Evolutionary conservation across 2,113 vertebrate genomes (phyloP).

Genomic region (Hippoglossus stenolepis): DNA sequence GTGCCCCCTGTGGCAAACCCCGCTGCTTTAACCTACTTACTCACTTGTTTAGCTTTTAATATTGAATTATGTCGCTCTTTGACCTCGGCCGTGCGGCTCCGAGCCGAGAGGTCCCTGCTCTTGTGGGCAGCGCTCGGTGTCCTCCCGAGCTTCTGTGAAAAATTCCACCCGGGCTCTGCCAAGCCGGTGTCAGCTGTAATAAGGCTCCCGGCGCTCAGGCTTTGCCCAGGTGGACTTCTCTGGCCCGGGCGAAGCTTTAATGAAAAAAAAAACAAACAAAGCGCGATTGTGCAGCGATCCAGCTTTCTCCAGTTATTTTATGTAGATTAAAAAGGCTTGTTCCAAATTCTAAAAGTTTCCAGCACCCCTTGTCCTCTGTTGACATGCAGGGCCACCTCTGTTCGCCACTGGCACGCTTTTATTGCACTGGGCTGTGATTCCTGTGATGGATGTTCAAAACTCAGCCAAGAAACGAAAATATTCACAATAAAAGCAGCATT

Average conservation of each 20-base stretch:
- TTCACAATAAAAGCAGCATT: not conserved
- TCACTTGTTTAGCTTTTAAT: constrained; percentile 46
- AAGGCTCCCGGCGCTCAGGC: constrained; percentile 51
- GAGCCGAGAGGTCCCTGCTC: constrained; percentile 14
- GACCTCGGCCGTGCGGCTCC: constrained; percentile 31
- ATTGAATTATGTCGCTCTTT: constrained; percentile 37
- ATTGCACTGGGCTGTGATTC: not conserved
- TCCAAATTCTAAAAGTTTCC: constrained; percentile 66
- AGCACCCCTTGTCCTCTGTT: constrained; percentile 20
- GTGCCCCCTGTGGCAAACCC: constrained; percentile 15
- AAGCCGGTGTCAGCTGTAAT: constrained; percentile 62
- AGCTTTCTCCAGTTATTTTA: constrained; percentile 59
- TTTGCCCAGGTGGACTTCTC: constrained; percentile 73
- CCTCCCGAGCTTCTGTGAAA: constrained; percentile 44
- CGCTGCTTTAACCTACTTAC: constrained; percentile 23
- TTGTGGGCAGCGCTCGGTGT: constrained; percentile 23
- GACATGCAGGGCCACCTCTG: constrained; percentile 31
- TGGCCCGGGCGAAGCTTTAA: constrained; percentile 57
- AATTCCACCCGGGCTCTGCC: constrained; percentile 63
- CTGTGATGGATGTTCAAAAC: not conserved
- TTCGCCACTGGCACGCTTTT: constrained; percentile 16
- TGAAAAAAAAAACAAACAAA: constrained; percentile 66
- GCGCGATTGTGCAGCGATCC: constrained; percentile 56
- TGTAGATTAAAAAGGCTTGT: constrained; percentile 57
- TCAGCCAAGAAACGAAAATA: not conserved